Conservation (phyloP, 2,113 vertebrate genomes). For the Pongo pygmaeus region DNA sequence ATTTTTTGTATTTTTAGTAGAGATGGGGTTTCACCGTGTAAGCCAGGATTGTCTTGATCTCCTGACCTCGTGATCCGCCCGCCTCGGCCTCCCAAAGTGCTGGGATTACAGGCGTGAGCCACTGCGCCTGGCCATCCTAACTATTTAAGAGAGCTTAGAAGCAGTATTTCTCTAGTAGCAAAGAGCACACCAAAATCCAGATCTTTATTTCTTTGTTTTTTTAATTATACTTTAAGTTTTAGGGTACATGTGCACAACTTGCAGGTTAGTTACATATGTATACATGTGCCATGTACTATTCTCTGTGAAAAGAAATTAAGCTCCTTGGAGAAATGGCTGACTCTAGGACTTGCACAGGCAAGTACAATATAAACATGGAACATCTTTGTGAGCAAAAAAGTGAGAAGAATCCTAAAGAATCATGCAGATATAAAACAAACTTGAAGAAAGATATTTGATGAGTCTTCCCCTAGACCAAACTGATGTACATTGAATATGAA, state of each 20-base stretch:
- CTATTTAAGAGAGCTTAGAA: background rate
- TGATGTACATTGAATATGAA: background rate
- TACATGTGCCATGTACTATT: background rate
- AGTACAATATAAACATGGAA: background rate
- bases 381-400: background rate
- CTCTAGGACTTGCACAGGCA: background rate
- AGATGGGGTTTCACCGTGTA: too few relatives aligned
- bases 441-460: background rate
- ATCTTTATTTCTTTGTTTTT: slow-evolving; percentile 4
- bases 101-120: too few relatives aligned
- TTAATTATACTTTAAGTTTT: too few relatives aligned
- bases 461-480: background rate
- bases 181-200: background rate
- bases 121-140: background rate
- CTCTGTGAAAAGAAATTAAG: background rate
- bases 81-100: too few relatives aligned
- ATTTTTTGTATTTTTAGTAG: too few relatives aligned
- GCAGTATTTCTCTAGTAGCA: background rate
- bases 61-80: too few relatives aligned
- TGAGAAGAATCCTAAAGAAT: background rate
- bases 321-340: background rate
- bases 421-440: background rate
- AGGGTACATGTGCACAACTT: too few relatives aligned
- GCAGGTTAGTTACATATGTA: too few relatives aligned
- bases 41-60: too few relatives aligned